Percentiles rank a stretch among this genome's conserved stretches.
Conservation (phyloP, 2,113 vertebrate species). For the Illadopsis cleaveri region DNA sequence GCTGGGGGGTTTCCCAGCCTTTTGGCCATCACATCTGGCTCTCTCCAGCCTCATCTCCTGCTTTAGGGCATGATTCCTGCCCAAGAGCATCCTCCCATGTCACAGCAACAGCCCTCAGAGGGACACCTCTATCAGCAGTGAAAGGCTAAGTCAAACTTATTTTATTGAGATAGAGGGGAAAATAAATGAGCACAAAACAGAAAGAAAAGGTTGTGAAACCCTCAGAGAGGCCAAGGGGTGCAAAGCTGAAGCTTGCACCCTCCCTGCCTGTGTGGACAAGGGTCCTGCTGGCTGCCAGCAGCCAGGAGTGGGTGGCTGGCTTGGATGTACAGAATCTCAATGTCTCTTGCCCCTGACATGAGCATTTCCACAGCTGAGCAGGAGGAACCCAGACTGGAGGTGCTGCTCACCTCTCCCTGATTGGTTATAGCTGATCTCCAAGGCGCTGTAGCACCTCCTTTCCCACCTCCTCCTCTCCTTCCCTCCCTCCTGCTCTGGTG, state of each 20-base stretch:
- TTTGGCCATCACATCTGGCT: too few relatives aligned
- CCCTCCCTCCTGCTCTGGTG: neutral
- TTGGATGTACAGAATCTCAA: neutral
- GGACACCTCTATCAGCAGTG: neutral
- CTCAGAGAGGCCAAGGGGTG: neutral
- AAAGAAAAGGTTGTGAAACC: neutral
- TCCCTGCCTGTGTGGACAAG: neutral
- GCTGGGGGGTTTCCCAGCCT: too few relatives aligned
- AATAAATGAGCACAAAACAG: neutral
- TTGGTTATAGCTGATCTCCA: accelerated
- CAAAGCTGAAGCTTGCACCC: accelerated
- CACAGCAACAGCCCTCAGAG: neutral
- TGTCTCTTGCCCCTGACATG: accelerated
- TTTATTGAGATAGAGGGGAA: neutral
- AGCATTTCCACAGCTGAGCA: neutral
- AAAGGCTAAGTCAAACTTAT: neutral
- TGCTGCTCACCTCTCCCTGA: neutral
- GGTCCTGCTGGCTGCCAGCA: neutral
- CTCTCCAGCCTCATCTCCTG: too few relatives aligned
- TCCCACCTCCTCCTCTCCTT: neutral
- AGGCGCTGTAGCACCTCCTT: neutral
- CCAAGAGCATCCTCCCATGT: too few relatives aligned
- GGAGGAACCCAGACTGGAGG: neutral
- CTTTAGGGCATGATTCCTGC: too few relatives aligned
- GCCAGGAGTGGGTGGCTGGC: neutral